phyloP scores from a whole-genome alignment of 2,888 invertebrate genomes.

The Idaea biselata region DNA sequence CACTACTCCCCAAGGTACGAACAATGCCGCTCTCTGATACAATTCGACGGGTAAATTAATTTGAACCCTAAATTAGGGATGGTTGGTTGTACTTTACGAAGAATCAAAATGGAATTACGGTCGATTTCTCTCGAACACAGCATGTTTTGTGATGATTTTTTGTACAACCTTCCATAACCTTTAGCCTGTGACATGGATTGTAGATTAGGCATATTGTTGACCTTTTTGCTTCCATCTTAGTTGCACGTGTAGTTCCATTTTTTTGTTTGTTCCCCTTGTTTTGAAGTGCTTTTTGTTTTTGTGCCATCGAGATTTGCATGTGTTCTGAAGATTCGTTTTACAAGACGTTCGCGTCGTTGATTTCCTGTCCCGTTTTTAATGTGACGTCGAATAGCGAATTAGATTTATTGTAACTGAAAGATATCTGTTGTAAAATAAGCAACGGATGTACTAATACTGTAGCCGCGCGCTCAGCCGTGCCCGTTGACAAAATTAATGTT shows the following conservation, averaged over 20 bases:
- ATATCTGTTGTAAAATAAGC: slow-evolving; percentile 42
- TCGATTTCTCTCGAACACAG: slow-evolving; percentile 63
- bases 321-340: slow-evolving; percentile 45
- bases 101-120: slow-evolving; percentile 46
- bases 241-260: slow-evolving; percentile 71
- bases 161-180: slow-evolving; percentile 78
- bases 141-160: slow-evolving; percentile 68
- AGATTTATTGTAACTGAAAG: slow-evolving; percentile 44
- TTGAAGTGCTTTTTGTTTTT: slow-evolving; percentile 66
- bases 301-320: slow-evolving; percentile 61
- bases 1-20: slow-evolving; percentile 76
- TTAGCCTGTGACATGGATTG: slow-evolving; percentile 80
- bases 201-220: slow-evolving; percentile 80
- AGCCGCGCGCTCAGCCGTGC: slow-evolving; percentile 56
- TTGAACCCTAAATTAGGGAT: slow-evolving; percentile 42
- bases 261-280: slow-evolving; percentile 52
- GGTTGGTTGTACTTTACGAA: slow-evolving; percentile 44
- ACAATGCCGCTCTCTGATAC: slow-evolving; percentile 66
- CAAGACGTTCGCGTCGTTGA: slow-evolving; percentile 46
- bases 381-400: slow-evolving; percentile 37
- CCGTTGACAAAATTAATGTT: slow-evolving; percentile 77
- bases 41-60: slow-evolving; percentile 34
- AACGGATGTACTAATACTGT: slow-evolving; percentile 76
- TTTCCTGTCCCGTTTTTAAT: slow-evolving; percentile 43
- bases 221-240: slow-evolving; percentile 71